phyloP scores from a whole-genome alignment of 2,888 invertebrate genomes.

The Priocnemis perturbator region DNA sequence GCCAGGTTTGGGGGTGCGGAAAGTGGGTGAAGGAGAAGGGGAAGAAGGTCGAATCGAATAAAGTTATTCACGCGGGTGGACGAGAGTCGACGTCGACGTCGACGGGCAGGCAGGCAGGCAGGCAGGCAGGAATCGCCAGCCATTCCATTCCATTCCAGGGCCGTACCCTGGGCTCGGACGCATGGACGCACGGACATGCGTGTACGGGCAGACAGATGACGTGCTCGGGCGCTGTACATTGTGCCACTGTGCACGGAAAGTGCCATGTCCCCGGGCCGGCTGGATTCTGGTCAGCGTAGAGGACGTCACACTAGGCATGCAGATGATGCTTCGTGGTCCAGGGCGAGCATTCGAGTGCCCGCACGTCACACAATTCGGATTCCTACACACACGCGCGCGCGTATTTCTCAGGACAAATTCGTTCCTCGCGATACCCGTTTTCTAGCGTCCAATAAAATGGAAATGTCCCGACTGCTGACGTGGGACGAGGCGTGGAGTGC shows the following conservation, averaged over 20 bases:
- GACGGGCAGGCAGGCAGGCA: too few relatives aligned
- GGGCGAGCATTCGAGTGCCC: conserved; percentile 49
- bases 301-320: conserved; percentile 50
- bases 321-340: conserved; percentile 54
- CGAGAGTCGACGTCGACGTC: conserved; percentile 23
- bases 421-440: conserved; percentile 56
- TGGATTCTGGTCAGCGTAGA: too few relatives aligned
- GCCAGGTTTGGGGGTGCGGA: conserved; percentile 12
- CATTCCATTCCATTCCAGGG: conserved; percentile 24
- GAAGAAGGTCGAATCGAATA: conserved; percentile 14
- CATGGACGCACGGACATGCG: conserved; percentile 9
- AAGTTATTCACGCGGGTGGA: conserved; percentile 42
- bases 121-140: conserved; percentile 31
- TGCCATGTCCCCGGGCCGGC: not conserved
- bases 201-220: conserved; percentile 4
- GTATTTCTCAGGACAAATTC: conserved; percentile 46
- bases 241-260: too few relatives aligned
- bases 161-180: conserved; percentile 5
- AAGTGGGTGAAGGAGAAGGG: not conserved
- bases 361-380: conserved; percentile 70
- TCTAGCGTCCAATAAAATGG: conserved; percentile 72
- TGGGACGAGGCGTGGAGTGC: conserved; percentile 24
- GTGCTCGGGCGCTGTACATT: too few relatives aligned
- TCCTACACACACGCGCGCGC: conserved; percentile 53
- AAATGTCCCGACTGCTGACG: conserved; percentile 68